These are phyloP conservation scores for Thereva unica DNA, from an alignment of 2,888 invertebrate genomes.

Conservation along the genomic window DNA sequence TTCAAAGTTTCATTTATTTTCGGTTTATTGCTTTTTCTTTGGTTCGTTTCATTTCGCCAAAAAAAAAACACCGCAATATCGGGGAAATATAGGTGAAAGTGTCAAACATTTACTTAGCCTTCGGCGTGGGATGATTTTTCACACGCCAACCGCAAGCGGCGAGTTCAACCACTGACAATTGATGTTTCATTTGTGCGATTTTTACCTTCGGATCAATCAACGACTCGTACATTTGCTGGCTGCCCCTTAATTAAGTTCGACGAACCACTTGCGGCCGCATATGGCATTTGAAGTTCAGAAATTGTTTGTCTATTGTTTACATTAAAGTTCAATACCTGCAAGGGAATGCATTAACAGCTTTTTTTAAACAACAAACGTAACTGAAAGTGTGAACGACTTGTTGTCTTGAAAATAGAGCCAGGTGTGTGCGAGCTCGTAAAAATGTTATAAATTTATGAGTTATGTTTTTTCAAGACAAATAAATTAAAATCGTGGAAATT, in stretches of 20 bases:
- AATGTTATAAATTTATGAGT: too few relatives aligned
- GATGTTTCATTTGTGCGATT: background rate
- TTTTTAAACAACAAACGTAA: background rate
- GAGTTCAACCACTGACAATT: background rate
- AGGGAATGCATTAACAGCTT: background rate
- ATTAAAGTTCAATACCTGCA: background rate
- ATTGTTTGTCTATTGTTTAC: constrained; percentile 15
- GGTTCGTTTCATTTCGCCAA: too few relatives aligned
- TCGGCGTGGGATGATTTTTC: background rate
- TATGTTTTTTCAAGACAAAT: too few relatives aligned
- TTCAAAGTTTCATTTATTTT: too few relatives aligned
- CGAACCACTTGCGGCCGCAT: background rate
- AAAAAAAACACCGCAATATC: background rate
- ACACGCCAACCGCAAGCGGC: too few relatives aligned
- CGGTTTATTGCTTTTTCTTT: too few relatives aligned
- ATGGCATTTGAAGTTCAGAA: constrained; percentile 7
- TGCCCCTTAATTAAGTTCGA: constrained; percentile 1
- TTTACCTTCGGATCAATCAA: constrained; percentile 3
- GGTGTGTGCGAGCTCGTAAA: too few relatives aligned
- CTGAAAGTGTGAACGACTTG: too few relatives aligned
- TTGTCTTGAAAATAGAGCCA: too few relatives aligned
- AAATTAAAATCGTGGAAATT: too few relatives aligned
- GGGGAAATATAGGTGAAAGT: background rate
- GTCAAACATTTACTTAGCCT: background rate
- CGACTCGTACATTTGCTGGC: background rate